Base-by-base conservation (phyloP, 2,888 invertebrate genomes). In the Uloborus plumipes region DNA sequence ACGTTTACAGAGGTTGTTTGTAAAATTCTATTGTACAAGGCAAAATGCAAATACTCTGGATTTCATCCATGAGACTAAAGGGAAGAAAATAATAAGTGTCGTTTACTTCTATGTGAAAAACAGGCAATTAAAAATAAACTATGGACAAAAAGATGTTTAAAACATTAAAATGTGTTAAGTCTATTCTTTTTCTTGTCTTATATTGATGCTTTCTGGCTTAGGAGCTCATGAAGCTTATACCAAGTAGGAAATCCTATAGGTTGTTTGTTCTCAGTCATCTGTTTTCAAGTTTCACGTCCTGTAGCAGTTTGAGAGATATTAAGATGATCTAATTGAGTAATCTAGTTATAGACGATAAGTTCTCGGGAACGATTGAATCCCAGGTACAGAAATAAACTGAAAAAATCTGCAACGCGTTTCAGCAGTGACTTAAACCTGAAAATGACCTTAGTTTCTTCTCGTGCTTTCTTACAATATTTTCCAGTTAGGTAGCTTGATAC, bases 51-150 rank as follows among this genome's bases (percentile, higher is more conserved):
- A 72, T 71, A 58, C 39, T 69, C 47, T 74, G 80, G 80, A 80
- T 80, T 80, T 69, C 55, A 74, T 80, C 80, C 80, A 74, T 64
- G 47, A 55, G 49, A 74, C 69, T 74, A 73, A 79, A 59, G 69
- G 69, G 64, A 67, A 58, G 66, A n/a, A 74, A 80, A 80, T 74
- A 49, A 80, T 50, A 62, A 53, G 80, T 80, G 80, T 74, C 58
- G 55, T 53, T 64, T 26, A 39, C 50, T 59, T 49, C 80, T 70
- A 80, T 74, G 80, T 80, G 80, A 74, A 74, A 70, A 69, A 69
- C 53, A 51, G 39, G 61, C 67, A 47, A 79, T 59, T 73, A 51
- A 79, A 73, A 73, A 69, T 69, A 69, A 74, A 73, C 77, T 77
- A 77, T 64, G 69, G 55, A 70, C 65, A 71, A 78, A 70, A 78